Evolutionary conservation across 2,888 invertebrate genomes (phyloP).

Genomic region (Caenorhabditis doughertyi): DNA sequence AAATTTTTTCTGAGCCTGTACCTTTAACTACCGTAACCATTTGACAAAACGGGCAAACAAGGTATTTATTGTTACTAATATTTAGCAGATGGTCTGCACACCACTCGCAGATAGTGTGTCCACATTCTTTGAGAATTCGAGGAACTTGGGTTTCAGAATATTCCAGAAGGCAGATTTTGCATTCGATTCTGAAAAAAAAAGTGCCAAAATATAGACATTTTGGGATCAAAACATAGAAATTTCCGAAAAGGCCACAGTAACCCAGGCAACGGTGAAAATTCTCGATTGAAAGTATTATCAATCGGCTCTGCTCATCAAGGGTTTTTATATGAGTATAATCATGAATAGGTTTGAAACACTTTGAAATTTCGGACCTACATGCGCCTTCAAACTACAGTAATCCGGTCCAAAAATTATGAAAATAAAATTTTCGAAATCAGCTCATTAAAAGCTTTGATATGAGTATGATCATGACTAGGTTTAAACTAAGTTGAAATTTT

Average conservation of each 20-base stretch:
- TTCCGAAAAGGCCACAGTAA: not conserved
- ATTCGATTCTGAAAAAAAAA: not conserved
- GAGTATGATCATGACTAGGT: no score
- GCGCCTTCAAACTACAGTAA: no score
- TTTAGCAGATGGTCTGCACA: not conserved
- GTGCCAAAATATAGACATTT: not conserved
- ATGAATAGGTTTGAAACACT: not conserved
- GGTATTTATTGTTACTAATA: not conserved
- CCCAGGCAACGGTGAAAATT: not conserved
- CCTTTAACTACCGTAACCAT: not conserved
- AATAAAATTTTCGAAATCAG: no score
- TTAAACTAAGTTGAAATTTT: no score
- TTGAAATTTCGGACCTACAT: not conserved
- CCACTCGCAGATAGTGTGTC: not conserved
- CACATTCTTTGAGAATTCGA: not conserved
- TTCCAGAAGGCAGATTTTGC: not conserved
- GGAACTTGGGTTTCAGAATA: not conserved
- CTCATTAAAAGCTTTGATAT: no score
- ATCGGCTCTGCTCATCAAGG: not conserved
- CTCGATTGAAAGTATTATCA: not conserved
- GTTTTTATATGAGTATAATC: not conserved
- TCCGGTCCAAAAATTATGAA: no score
- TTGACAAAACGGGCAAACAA: constrained; percentile 1
- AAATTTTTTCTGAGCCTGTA: not conserved
- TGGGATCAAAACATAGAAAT: not conserved